A percentile compares a stretch with the other conserved stretches of the same genome.
phyloP scores from a whole-genome alignment of 2,888 invertebrate species.

The Diarsia rubi region DNA sequence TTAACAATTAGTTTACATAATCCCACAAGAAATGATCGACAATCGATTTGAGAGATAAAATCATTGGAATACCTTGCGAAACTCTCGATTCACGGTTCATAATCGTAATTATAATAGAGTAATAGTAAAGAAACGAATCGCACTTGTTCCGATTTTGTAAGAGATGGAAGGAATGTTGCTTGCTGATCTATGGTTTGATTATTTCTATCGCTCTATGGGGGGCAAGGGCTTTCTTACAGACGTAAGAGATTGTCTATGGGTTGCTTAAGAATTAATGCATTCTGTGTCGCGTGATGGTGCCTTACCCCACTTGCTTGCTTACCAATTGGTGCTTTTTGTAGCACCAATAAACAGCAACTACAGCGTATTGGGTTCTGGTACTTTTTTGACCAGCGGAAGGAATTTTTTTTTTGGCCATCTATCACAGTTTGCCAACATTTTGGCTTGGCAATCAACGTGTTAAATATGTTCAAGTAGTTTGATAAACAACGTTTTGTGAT shows the following conservation, averaged over 20 bases:
- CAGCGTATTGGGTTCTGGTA: too few relatives aligned
- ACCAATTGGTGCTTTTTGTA: too few relatives aligned
- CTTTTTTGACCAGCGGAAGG: too few relatives aligned
- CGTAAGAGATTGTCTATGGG: constrained; percentile 21
- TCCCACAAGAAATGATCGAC: constrained; percentile 32
- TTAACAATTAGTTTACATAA: constrained; percentile 53
- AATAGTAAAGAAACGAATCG: constrained; percentile 43
- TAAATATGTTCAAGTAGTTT: not conserved
- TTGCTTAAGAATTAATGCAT: not conserved
- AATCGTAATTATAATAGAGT: constrained; percentile 51
- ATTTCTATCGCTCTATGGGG: constrained; percentile 40
- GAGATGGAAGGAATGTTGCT: constrained; percentile 54
- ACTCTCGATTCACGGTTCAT: constrained; percentile 44
- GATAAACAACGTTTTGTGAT: not conserved
- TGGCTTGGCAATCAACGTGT: too few relatives aligned
- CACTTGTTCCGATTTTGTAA: constrained; percentile 63
- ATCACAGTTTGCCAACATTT: too few relatives aligned
- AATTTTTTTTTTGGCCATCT: too few relatives aligned
- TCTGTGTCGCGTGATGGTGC: too few relatives aligned
- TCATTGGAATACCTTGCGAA: constrained; percentile 46
- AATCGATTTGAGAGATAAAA: constrained; percentile 33
- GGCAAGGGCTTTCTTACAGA: constrained; percentile 13
- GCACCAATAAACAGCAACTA: too few relatives aligned
- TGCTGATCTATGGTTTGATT: constrained; percentile 38
- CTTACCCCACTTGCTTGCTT: too few relatives aligned